phyloP scores from a whole-genome alignment of 1,140 invertebrate species.

The Acromyrmex heyeri region DNA sequence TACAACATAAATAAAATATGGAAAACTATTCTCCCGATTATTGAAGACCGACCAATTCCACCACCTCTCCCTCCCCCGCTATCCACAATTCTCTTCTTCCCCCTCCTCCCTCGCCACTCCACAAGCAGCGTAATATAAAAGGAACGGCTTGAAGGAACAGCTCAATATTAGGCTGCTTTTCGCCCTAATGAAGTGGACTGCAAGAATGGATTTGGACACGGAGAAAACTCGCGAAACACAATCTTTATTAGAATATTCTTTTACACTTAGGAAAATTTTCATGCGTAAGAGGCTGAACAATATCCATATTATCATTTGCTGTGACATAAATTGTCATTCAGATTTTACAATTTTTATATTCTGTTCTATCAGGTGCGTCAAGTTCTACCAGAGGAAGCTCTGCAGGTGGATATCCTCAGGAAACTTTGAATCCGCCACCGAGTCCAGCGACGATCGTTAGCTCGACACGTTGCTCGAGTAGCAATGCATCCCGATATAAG shows the following conservation, averaged over 20 bases:
- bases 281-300: not conserved
- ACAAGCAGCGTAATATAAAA: too few species aligned
- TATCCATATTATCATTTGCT: not conserved
- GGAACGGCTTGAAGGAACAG: too few species aligned
- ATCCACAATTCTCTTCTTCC: too few species aligned
- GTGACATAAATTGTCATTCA: not conserved
- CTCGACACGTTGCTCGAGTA: conserved; percentile 87
- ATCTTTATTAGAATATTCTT: not conserved
- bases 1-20: too few species aligned
- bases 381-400: conserved; percentile 90
- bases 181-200: too few species aligned
- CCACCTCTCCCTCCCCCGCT: too few species aligned
- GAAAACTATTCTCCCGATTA: too few species aligned
- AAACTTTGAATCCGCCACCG: conserved; percentile 95
- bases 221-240: too few species aligned
- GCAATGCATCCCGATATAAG: conserved; percentile 88
- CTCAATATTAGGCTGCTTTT: too few species aligned
- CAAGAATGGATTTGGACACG: too few species aligned
- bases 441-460: conserved; percentile 93
- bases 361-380: conserved; percentile 88
- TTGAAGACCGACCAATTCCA: too few species aligned
- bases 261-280: not conserved
- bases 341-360: not conserved
- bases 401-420: conserved; percentile 90
- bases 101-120: too few species aligned